phyloP scores from a whole-genome alignment of 2,888 invertebrate genomes.

The Vannuccia rotundouncinata region DNA sequence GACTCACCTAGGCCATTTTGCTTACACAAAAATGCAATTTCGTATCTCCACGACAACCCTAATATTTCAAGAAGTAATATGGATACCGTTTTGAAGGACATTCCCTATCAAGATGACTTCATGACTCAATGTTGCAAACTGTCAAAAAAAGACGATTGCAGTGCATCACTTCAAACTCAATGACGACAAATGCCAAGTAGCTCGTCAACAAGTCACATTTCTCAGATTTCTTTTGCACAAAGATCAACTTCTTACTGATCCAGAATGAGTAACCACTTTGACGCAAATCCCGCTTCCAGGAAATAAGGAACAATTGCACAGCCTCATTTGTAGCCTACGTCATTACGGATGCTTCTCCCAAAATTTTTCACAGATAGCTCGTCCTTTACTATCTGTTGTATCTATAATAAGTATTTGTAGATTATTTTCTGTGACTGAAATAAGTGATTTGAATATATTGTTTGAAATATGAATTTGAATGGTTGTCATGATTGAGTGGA shows the following conservation, averaged over 20 bases:
- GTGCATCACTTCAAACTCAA: constrained; percentile 22
- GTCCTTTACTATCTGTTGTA: too few relatives aligned
- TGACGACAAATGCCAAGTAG: constrained; percentile 29
- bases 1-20: constrained; percentile 32
- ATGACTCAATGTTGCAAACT: background rate
- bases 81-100: constrained; percentile 8
- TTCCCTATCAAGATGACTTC: constrained; percentile 34
- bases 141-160: background rate
- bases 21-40: constrained; percentile 15
- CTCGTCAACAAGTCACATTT: constrained; percentile 2
- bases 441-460: too few relatives aligned
- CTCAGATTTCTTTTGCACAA: background rate
- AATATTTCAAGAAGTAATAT: constrained; percentile 27
- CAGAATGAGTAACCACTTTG: background rate
- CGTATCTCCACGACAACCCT: constrained; percentile 20
- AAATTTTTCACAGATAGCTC: constrained; percentile 41
- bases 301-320: constrained; percentile 30
- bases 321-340: constrained; percentile 40
- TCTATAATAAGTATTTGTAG: too few relatives aligned
- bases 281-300: background rate
- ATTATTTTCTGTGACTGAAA: too few relatives aligned
- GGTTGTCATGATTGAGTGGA: too few relatives aligned
- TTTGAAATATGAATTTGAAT: too few relatives aligned
- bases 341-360: constrained; percentile 42
- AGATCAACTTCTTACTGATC: constrained; percentile 7